These are phyloP conservation scores for Gnathonemus longibarbis DNA, from an alignment of 2,113 vertebrate species.

Conservation along the genomic window DNA sequence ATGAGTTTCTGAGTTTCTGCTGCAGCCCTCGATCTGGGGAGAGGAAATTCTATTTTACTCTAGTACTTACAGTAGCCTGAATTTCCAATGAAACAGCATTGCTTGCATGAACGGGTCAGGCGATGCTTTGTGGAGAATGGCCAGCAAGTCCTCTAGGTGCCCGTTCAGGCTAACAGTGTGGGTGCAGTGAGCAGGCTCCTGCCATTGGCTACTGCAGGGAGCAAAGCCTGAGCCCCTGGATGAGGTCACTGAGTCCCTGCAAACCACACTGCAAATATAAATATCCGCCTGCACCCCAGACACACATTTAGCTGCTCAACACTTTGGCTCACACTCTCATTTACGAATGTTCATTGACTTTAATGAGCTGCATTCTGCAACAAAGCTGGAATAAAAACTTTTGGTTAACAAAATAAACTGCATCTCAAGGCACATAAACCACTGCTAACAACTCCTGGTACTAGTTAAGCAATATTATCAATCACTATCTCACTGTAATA, in stretches of 20 bases:
- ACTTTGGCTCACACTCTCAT: neutral
- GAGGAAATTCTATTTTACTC: neutral
- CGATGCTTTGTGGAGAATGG: neutral
- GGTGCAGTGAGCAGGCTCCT: neutral
- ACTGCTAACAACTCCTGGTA: neutral
- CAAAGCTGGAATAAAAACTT: neutral
- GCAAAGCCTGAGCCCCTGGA: neutral
- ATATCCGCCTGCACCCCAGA: neutral
- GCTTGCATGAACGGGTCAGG: neutral
- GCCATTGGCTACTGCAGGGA: neutral
- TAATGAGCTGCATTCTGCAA: neutral
- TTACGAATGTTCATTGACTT: neutral
- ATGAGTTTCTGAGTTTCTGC: neutral
- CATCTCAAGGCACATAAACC: neutral
- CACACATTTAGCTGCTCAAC: neutral
- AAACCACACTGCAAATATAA: neutral
- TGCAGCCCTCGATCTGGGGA: neutral
- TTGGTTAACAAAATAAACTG: neutral
- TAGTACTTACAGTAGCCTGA: neutral
- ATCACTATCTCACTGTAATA: neutral
- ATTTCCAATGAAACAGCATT: neutral
- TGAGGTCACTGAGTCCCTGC: neutral
- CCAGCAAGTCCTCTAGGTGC: neutral
- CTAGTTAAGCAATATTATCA: neutral
- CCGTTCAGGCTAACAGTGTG: neutral